These are phyloP conservation scores for Psilopsiagon aurifrons DNA, from an alignment of 2,113 vertebrate genomes.

Conservation along the genomic window DNA sequence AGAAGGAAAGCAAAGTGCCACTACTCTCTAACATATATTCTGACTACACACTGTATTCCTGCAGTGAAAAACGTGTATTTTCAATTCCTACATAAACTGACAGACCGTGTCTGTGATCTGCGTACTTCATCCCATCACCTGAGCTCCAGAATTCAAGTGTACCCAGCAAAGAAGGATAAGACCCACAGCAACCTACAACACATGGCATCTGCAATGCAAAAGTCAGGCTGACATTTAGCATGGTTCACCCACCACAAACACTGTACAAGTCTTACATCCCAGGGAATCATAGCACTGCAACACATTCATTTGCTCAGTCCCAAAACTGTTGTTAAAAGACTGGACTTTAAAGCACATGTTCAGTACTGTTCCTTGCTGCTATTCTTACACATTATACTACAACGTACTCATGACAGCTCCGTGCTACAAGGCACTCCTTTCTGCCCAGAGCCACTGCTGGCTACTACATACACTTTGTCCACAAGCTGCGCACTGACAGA, in stretches of 20 bases:
- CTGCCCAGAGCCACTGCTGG: neutral
- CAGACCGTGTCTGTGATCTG: fast-evolving
- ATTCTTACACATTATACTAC: fast-evolving
- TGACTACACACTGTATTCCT: neutral
- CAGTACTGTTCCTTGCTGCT: neutral
- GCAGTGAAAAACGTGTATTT: neutral
- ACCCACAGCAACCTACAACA: neutral
- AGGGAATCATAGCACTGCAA: neutral
- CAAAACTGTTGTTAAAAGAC: neutral
- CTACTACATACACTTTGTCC: neutral
- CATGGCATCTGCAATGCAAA: neutral
- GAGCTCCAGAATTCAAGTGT: neutral
- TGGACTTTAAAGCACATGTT: neutral
- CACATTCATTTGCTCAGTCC: neutral
- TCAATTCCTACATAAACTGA: neutral
- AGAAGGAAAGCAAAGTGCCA: neutral
- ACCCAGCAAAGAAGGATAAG: neutral
- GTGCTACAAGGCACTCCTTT: fast-evolving
- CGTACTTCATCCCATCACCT: neutral
- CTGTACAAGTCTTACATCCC: neutral
- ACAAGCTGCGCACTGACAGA: neutral
- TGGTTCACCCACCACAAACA: neutral
- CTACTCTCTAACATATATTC: neutral
- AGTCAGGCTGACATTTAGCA: neutral
- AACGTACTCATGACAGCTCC: fast-evolving